Percentiles rank a stretch among this genome's conserved stretches.
These are phyloP conservation scores for Acleris sparsana DNA, from an alignment of 2,888 invertebrate species.

Conservation along the genomic window DNA sequence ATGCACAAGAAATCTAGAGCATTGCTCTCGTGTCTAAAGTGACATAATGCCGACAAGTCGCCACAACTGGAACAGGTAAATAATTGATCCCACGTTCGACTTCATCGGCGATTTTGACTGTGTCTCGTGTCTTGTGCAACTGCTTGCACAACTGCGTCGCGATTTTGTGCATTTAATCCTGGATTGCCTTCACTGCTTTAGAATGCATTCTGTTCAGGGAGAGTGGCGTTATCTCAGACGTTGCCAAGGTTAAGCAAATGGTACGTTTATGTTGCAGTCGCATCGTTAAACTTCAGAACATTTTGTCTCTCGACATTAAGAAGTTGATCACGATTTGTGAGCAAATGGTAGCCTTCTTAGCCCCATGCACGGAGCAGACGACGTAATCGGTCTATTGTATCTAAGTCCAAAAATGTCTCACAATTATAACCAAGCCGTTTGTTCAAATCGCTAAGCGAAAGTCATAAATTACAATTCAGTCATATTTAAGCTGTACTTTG, in stretches of 20 bases:
- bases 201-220: constrained; percentile 47
- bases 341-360: constrained; percentile 33
- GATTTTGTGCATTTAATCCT: constrained; percentile 48
- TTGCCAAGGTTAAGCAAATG: constrained; percentile 47
- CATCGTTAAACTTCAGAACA: no score
- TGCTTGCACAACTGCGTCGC: constrained; percentile 44
- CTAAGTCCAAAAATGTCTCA: constrained; percentile 51
- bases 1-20: constrained; percentile 58
- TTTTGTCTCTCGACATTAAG: not conserved
- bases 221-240: constrained; percentile 46
- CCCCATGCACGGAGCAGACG: constrained; percentile 26
- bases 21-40: constrained; percentile 51
- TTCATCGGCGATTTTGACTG: constrained; percentile 60
- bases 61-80: constrained; percentile 61
- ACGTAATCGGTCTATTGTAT: constrained; percentile 60
- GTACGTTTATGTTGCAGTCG: constrained; percentile 8
- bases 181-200: constrained; percentile 40
- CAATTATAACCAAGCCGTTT: constrained; percentile 53
- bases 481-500: constrained; percentile 22
- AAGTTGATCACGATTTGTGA: not conserved
- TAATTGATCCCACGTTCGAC: constrained; percentile 79
- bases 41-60: constrained; percentile 60
- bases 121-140: constrained; percentile 54
- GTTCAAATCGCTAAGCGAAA: constrained; percentile 55
- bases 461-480: constrained; percentile 44